These are phyloP conservation scores for Corvus hawaiiensis DNA, from an alignment of 2,113 vertebrate genomes.

Conservation along the genomic window DNA sequence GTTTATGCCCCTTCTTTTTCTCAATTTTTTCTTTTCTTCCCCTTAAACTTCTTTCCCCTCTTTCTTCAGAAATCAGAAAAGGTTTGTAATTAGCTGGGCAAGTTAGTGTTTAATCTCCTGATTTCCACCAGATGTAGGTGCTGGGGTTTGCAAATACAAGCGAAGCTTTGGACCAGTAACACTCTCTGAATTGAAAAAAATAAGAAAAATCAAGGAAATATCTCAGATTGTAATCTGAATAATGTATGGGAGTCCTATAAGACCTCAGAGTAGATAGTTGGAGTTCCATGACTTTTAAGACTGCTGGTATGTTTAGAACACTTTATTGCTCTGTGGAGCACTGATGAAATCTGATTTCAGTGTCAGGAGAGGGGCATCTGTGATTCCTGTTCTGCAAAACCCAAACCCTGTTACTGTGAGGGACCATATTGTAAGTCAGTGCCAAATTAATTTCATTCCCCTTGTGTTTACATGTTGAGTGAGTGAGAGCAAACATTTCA, in stretches of 20 bases:
- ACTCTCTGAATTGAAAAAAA: neutral
- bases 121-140: neutral
- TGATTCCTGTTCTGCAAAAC: neutral
- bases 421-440: neutral
- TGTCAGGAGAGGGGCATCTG: neutral
- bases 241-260: neutral
- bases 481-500: slow-evolving; percentile 45
- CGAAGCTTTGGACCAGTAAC: neutral
- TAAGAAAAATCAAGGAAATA: neutral
- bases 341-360: neutral
- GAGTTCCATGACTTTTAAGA: neutral
- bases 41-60: accelerated
- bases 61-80: neutral
- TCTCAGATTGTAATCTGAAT: neutral
- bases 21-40: accelerated
- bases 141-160: neutral
- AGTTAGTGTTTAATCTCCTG: neutral
- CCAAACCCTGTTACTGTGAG: neutral
- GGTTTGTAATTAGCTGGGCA: neutral
- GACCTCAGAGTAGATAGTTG: neutral
- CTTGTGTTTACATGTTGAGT: slow-evolving; percentile 48
- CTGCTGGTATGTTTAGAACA: neutral
- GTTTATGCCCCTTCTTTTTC: neutral
- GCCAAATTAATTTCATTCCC: neutral
- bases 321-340: neutral